Evolutionary conservation across 1,140 invertebrate genomes (phyloP), one percentile per base, ranked within the genome.

Genomic region (Hypsibius dujardini): DNA sequence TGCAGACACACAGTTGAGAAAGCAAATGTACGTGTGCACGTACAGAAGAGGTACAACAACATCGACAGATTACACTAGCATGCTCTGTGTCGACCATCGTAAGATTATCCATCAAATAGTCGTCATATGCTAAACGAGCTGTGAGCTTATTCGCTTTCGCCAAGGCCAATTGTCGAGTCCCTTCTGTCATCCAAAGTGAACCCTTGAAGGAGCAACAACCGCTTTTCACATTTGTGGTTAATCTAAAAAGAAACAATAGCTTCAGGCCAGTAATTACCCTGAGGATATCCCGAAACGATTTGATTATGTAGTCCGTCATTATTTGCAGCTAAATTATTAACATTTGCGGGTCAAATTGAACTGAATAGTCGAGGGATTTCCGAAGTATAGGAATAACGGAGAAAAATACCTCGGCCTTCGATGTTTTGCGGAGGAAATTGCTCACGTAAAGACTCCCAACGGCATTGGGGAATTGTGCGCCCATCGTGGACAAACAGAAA

Each of bases 141-240:
- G 88, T 89, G 86, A 90, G 90, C 0, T 87, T 86, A 74, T 89
- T 76, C 70, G 84, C 85, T 82, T 96, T 95, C 75, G 87, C 84
- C 7, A 83, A 83, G 1, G 91, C 91, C 59, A 88, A 82, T 46
- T 82, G 77, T 75, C 88, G 88, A 0, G 91, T 94, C 46, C 86
- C 83, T 42, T 84, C 79, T 73, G 92, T 88, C 77, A 96, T 87
- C 92, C 92, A 96, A 28, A 82, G 82, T 0, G 62, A 67, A 28
- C 28, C 28, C 40, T 84, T 80, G 1, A 92, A 76, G 12, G 28
- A 28, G 28, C 28, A 28, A 28, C 28, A 28, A 28, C 28, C 28
- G 28, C 28, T 28, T 28, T 28, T 28, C 28, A 28, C 28, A 28
- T 28, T 28, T 28, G 28, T 28, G 28, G 28, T 28, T 28, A 28